phyloP scores from a whole-genome alignment of 1,140 invertebrate species.

The Sarcophaga bullata region DNA sequence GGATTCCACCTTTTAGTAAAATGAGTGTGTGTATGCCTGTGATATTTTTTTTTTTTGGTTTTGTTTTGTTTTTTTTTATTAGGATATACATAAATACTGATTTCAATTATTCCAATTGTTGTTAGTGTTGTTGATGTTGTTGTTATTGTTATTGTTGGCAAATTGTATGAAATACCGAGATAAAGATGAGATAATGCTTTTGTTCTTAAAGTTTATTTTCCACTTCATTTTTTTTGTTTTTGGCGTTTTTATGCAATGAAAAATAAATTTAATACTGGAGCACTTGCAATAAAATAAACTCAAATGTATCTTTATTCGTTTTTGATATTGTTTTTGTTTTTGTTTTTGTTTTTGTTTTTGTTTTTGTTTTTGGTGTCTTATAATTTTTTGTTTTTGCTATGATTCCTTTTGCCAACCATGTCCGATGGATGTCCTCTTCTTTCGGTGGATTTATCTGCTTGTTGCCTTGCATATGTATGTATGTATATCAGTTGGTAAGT shows the following conservation, averaged over 20 bases:
- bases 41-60: too few species aligned
- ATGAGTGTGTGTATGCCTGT: neutral
- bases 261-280: conserved; percentile 38
- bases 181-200: conserved; percentile 37
- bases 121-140: conserved; percentile 5
- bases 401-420: neutral
- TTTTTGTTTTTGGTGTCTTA: neutral
- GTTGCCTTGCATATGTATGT: neutral
- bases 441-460: neutral
- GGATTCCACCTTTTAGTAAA: neutral
- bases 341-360: neutral
- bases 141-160: conserved; percentile 25
- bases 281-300: conserved; percentile 40
- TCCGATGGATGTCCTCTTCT: neutral
- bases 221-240: neutral
- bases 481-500: neutral
- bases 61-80: too few species aligned
- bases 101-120: conserved; percentile 5
- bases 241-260: neutral
- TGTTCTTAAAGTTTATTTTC: conserved; percentile 34
- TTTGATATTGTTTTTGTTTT: neutral
- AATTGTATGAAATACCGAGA: conserved; percentile 37
- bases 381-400: neutral
- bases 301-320: conserved; percentile 26
- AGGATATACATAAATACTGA: conserved; percentile 1